phyloP scores from a whole-genome alignment of 2,797 vertebrate genomes.

The Hypotaenidia okinawae region DNA sequence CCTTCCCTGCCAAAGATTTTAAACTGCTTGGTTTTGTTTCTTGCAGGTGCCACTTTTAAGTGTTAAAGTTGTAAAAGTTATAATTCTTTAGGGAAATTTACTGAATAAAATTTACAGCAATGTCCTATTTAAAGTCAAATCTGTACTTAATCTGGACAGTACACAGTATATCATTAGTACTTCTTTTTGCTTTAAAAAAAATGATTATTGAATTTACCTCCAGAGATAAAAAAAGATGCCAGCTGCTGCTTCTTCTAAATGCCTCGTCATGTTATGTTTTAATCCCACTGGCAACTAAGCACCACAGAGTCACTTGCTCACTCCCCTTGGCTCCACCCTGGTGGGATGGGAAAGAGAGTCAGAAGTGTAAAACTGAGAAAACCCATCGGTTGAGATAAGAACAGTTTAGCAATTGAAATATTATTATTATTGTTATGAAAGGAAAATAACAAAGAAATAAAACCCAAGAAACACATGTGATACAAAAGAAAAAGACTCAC shows the following conservation, averaged over 20 bases:
- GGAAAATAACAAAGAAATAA: too few relatives aligned
- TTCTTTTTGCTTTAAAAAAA: background rate
- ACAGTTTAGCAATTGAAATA: too few relatives aligned
- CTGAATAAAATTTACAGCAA: background rate
- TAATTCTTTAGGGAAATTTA: background rate
- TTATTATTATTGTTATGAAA: too few relatives aligned
- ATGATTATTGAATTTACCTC: background rate
- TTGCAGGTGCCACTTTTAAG: background rate
- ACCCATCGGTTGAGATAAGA: too few relatives aligned
- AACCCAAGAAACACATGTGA: too few relatives aligned
- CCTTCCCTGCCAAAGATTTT: background rate
- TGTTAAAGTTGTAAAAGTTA: background rate
- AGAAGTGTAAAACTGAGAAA: too few relatives aligned
- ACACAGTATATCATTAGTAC: rapidly evolving
- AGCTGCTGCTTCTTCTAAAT: background rate
- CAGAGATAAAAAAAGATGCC: background rate
- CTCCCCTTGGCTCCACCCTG: too few relatives aligned
- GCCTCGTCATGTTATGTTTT: too few relatives aligned
- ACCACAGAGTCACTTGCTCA: too few relatives aligned
- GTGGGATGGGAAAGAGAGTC: too few relatives aligned
- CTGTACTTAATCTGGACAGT: background rate
- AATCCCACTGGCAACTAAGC: too few relatives aligned
- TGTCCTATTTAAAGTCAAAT: background rate
- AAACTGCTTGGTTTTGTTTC: background rate
- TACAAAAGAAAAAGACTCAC: too few relatives aligned